Conservation (phyloP, 2,113 vertebrate species). For the Regulus satrapa region DNA sequence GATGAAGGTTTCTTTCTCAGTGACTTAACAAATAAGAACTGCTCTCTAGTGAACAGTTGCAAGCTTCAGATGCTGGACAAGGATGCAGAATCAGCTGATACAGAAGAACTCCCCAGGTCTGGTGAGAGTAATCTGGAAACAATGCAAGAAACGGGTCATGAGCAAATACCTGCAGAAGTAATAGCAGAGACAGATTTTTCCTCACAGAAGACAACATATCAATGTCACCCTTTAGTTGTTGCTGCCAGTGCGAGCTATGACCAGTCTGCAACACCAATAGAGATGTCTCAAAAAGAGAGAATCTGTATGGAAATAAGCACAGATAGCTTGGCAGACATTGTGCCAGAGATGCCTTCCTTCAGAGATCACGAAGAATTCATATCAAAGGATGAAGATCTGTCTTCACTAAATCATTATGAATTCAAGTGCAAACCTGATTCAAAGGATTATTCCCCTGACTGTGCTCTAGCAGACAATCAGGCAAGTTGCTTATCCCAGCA, state of each 20-base stretch:
- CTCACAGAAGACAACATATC: not conserved
- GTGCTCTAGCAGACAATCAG: not conserved
- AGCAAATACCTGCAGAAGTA: not conserved
- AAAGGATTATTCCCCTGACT: not conserved
- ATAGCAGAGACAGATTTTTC: not conserved
- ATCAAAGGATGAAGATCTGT: not conserved
- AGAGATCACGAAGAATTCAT: not conserved
- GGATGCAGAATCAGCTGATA: not conserved
- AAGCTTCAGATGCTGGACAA: not conserved
- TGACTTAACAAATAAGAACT: not conserved
- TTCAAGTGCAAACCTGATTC: not conserved
- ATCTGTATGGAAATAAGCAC: constrained; percentile 65
- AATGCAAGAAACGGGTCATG: not conserved
- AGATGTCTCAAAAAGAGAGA: constrained; percentile 31
- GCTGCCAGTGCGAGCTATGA: not conserved
- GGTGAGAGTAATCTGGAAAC: not conserved
- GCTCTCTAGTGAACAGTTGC: not conserved
- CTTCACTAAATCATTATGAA: not conserved
- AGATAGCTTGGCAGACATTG: constrained; percentile 68
- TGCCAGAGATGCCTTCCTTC: constrained; percentile 47
- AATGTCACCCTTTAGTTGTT: not conserved
- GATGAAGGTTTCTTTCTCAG: constrained; percentile 40
- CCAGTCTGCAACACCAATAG: constrained; percentile 27
- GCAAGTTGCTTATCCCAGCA: not conserved
- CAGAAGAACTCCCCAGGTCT: not conserved